Evolutionary conservation across 2,888 invertebrate genomes (phyloP), one percentile per base, ranked within the genome.

Genomic region (Teinopalpus imperialis): DNA sequence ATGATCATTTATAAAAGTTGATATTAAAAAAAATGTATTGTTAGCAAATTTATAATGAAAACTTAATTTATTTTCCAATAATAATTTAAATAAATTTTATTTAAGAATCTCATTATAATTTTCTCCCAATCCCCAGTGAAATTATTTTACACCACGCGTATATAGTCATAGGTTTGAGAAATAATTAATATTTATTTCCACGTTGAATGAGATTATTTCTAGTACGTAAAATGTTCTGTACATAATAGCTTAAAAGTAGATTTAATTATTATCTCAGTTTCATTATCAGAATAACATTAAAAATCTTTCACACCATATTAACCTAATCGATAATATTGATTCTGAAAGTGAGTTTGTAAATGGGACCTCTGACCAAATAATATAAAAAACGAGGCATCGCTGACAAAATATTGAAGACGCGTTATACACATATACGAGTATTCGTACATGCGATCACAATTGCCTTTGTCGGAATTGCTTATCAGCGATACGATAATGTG

Each of bases 161-260:
- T n/a, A n/a, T n/a, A n/a, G n/a, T 30, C 36, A 57, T 60, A 50
- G 59, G 57, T 57, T 78, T 79, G 81, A 70, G 76, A 82, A 77
- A 66, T 74, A 69, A 57, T 57, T 66, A 66, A 63, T 61, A 62
- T 61, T 68, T 53, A 45, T 53, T 74, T 74, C 69, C 75, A 79
- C 55, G 71, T 77, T 79, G 69, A 81, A 75, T 86, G 87, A 87
- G 87, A 87, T 87, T 87, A 86, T 81, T 76, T 61, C 59, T 81
- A 82, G 74, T 61, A 67, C 24, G 54, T 81, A 76, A 73, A 58
- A 37, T 61, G 67, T 76, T 76, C 57, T 85, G 83, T 85, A 85
- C 61, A 86, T 83, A 85, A 59, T 80, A 78, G 74, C 65, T 67
- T 75, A 72, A 66, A 62, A 59, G 53, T 61, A 75, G 79, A 68